Conservation (phyloP, 1,140 invertebrate species). For the Micrasema longulum region DNA sequence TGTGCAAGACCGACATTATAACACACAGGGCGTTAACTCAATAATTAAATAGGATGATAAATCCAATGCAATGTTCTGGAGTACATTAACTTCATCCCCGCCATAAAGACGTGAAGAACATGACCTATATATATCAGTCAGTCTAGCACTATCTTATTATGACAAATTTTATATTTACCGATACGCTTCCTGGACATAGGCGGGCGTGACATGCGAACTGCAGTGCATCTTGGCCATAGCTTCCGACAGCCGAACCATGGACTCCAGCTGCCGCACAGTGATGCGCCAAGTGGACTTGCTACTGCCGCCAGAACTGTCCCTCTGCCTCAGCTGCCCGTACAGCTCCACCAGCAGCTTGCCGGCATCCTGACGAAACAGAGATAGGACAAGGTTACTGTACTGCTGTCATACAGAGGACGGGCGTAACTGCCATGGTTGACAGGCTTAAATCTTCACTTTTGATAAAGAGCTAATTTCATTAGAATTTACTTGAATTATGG, state of each 20-base stretch:
- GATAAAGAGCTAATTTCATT: too few species aligned
- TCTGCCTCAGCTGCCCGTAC: constrained; percentile 88
- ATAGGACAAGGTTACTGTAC: too few species aligned
- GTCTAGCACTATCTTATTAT: constrained; percentile 1
- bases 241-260: constrained; percentile 95
- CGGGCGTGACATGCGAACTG: constrained; percentile 84
- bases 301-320: constrained; percentile 79
- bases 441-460: too few species aligned
- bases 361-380: constrained; percentile 72
- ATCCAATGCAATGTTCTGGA: too few species aligned
- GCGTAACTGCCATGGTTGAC: too few species aligned
- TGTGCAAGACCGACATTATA: too few species aligned
- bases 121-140: not conserved
- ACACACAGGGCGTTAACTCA: too few species aligned
- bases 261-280: constrained; percentile 99
- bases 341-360: constrained; percentile 87
- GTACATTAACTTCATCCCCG: too few species aligned
- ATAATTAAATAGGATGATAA: too few species aligned
- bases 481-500: too few species aligned
- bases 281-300: constrained; percentile 91
- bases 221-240: constrained; percentile 97
- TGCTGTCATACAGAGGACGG: too few species aligned
- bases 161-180: constrained; percentile 57
- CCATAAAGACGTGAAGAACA: not conserved
- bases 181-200: constrained; percentile 95